Evolutionary conservation across 2,113 vertebrate genomes (phyloP), one percentile per base, ranked within the genome.

Genomic region (Pachycephala philippinensis): DNA sequence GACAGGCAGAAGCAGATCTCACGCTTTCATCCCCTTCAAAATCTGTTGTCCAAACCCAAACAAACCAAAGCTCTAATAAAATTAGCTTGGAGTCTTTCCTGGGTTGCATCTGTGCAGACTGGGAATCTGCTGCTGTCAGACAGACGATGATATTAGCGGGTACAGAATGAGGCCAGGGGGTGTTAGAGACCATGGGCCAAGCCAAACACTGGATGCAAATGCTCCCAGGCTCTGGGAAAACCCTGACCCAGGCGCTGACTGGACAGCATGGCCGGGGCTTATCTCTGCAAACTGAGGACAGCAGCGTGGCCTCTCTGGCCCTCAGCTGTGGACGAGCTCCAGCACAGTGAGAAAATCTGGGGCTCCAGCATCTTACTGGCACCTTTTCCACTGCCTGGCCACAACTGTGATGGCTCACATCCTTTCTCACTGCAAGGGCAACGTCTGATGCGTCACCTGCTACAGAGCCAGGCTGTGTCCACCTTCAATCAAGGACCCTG

Each of bases 21-120:
- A 20, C 49, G 15, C 53, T 72, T 83, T 92, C 53, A 76, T 16
- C 7, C 4, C 26, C 44, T 86, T 84, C 44, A 65, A 69, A 93
- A 89, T 64, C 68, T 87, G 49, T 60, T 86, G 77, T 78, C 52
- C 44, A 84, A 87, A 75, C 19, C 42, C 47, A 70, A 89, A 92
- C 30, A 76, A 74, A 33, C 40, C 66, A 95, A 74, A 85, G 27
- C 50, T 86, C 30, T 50, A 92, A 90, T 39, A 89, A 93, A 94
- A 90, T 69, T 39, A 61, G 11, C 76, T 91, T 45, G 63, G 71
- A 94, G 35, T 50, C 39, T 30, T 78, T 83, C 50, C 71, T 86
- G 53, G 49, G 52, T 47, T 68, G 33, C 49, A 64, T 69, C 63
- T 0, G 1, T 86, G 42, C 50, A 77, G 70, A 66, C 18, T n/a